Conservation (phyloP, 1,140 invertebrate species). For the Orchestia grillus region DNA sequence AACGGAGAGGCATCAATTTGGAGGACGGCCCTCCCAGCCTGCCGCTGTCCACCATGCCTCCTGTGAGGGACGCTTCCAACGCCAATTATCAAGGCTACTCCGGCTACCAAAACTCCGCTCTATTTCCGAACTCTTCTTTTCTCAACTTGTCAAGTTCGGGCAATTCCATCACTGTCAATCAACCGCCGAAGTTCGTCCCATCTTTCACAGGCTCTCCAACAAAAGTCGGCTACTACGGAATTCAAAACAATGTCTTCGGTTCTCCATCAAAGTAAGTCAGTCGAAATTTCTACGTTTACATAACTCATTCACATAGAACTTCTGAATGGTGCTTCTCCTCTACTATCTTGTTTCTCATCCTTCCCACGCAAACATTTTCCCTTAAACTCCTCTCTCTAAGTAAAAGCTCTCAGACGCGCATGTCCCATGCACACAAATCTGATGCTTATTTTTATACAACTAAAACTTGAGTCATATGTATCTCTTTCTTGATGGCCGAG, state of each 20-base stretch:
- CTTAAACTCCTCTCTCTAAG: no score
- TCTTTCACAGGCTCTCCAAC: slow-evolving; percentile 13
- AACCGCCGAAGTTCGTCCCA: background rate
- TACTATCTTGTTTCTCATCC: no score
- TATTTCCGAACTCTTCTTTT: slow-evolving; percentile 11
- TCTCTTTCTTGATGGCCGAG: no score
- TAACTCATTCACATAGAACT: no score
- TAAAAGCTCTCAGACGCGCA: no score
- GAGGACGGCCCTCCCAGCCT: slow-evolving; percentile 56
- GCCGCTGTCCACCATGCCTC: slow-evolving; percentile 44
- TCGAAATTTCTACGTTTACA: background rate
- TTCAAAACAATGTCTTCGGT: background rate
- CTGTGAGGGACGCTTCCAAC: slow-evolving; percentile 37
- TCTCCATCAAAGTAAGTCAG: slow-evolving; percentile 25
- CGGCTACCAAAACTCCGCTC: background rate
- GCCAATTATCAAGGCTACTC: background rate
- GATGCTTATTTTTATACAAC: no score
- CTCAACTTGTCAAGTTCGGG: slow-evolving; percentile 9
- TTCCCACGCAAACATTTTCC: no score
- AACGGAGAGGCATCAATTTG: slow-evolving; percentile 19
- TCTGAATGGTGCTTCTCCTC: no score
- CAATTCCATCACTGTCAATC: slow-evolving; percentile 13
- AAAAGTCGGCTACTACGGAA: background rate
- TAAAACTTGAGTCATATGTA: no score
- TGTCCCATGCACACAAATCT: no score